Base-by-base conservation (phyloP, 2,888 invertebrate genomes). In the Acrobasis suavella region DNA sequence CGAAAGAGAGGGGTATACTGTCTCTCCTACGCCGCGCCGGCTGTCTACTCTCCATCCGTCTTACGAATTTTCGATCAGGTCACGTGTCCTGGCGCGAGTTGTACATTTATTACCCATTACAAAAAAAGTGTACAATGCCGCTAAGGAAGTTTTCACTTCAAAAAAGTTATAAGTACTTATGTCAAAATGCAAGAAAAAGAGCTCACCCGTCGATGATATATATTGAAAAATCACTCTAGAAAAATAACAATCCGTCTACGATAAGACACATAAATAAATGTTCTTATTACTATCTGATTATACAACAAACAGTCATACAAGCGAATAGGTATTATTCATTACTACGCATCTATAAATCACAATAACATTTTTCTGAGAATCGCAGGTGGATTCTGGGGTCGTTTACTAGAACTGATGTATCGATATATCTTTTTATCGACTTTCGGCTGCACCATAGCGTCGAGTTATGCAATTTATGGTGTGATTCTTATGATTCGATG, bases 341-440 rank as follows among this genome's bases (percentile, higher is more conserved):
- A 37, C 12, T 39, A 52, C 52, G 14, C 52, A 52, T 39, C 38
- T 15, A 55, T 55, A 55, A 55, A 55, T 39, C 55, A 39, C 38
- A 37, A 55, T 3, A 16, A 39, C 39, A 55, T 55, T 16, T 55
- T 55, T 55, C 39, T 32, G 10, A 39, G 55, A 55, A 55, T 16
- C 16, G 38, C 55, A 39, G 38, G 55, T 39, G 39, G 6, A 55
- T 55, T 39, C 55, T 38, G 38, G 16, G 6, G 39, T 17, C 39
- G 55, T 39, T 55, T 10, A 39, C 55, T 16, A 55, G 55, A 39
- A 55, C 16, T 42, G 46, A 14, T 7, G 7, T 52, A 52, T 52
- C 52, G 52, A 52, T 52, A 52, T 52, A 52, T 32, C 22, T 52
- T 52, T 52, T 32, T 32, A 52, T 52, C 52, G 52, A 52, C 52